These are phyloP conservation scores for Leptodactylus fallax DNA, from an alignment of 2,797 vertebrate genomes.

Conservation along the genomic window DNA sequence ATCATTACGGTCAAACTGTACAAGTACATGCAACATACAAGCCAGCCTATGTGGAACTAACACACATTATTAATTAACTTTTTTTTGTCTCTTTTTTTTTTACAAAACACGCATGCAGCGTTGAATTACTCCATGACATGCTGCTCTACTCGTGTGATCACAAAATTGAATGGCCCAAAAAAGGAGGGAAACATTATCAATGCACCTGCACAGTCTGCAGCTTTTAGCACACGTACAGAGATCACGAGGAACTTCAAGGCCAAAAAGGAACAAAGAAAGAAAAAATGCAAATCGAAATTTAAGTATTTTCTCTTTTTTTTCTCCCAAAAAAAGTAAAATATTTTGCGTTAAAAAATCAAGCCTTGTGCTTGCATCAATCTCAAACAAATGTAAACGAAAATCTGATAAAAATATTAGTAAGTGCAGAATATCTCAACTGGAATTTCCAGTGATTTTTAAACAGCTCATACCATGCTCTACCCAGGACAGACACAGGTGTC, in stretches of 20 bases:
- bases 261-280: conserved; percentile 76
- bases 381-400: conserved; percentile 88
- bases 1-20: conserved; percentile 99
- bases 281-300: conserved; percentile 78
- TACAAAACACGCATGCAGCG: conserved; percentile 98
- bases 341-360: conserved; percentile 91
- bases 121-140: conserved; percentile 92
- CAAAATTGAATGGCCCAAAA: conserved; percentile 80
- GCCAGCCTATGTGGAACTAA: conserved; percentile 96
- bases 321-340: conserved; percentile 79
- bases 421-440: conserved; percentile 83
- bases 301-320: conserved; percentile 67
- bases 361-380: conserved; percentile 92
- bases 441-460: conserved; percentile 80
- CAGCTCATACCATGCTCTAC: conserved; percentile 79
- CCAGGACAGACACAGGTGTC: conserved; percentile 73
- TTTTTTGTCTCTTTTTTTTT: conserved; percentile 77
- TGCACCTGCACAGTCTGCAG: conserved; percentile 80
- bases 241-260: conserved; percentile 81
- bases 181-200: conserved; percentile 78
- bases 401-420: conserved; percentile 84
- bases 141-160: conserved; percentile 83
- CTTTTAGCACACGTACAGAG: conserved; percentile 82
- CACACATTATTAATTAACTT: conserved; percentile 91
- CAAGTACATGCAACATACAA: conserved; percentile 99